Evolutionary conservation across 2,113 vertebrate species (phyloP), one percentile per base, ranked within the genome.

Genomic region (Craseonycteris thonglongyai): DNA sequence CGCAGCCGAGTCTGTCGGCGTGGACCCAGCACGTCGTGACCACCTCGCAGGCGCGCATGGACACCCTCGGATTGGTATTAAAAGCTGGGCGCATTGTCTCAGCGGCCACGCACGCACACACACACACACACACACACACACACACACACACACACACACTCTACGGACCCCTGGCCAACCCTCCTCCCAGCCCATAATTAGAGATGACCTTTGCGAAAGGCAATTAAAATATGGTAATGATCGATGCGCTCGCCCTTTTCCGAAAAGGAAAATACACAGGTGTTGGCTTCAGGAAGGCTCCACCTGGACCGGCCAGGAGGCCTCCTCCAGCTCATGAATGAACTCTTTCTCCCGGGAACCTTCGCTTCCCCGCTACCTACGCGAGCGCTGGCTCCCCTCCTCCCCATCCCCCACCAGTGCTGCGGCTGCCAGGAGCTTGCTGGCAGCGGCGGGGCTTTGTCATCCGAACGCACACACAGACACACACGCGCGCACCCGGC

Each of bases 211-310:
- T 98, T 98, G 97, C 97, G 92, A 97, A 96, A 97, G 54, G 97
- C 97, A 98, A 98, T 98, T 98, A 98, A 97, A 98, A 97, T 98
- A 97, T 90, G 93, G 88, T 96, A 97, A 98, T 98, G 95, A 98
- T 96, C 96, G 82, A 97, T 96, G 91, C 28, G 30, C 82, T 96
- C 65, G 85, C 96, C 96, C 89, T 58, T 97, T 96, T 95, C 93
- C 93, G 93, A 97, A 93, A 78, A 72, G 61, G 79, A 75, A 92
- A 96, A 95, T 65, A 95, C 97, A 96, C 98, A 98, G 98, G 98
- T 98, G 98, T 97, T 97, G 89, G 96, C 96, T 76, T 97, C 91
- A 19, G 93, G 93, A 79, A 79, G 86, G 96, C 93, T 98, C 96
- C 98, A 97, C 98, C 97, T 97, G 98, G 97, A 96, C 92, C 7